Evolutionary conservation across 2,113 vertebrate genomes (phyloP).

Genomic region (Podarcis raffonei): DNA sequence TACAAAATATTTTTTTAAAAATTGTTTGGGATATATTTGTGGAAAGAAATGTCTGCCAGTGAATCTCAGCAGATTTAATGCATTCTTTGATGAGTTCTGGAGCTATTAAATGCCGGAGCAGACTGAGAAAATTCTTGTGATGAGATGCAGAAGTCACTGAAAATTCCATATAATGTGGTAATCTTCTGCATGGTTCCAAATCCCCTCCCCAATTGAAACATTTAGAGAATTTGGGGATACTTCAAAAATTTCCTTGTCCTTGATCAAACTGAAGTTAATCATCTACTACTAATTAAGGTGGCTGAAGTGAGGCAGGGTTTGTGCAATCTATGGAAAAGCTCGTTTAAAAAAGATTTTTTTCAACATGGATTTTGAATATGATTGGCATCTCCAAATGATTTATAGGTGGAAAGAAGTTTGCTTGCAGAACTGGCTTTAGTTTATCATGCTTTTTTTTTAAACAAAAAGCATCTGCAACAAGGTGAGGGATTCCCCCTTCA

Average conservation of each 20-base stretch:
- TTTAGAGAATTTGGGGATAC: slow-evolving; percentile 50
- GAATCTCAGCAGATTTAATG: slow-evolving; percentile 16
- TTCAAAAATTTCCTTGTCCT: slow-evolving; percentile 54
- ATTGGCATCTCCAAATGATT: background rate
- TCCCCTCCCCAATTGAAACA: background rate
- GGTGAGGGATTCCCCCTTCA: background rate
- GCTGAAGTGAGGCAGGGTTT: slow-evolving; percentile 52
- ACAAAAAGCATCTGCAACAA: background rate
- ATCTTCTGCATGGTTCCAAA: slow-evolving; percentile 48
- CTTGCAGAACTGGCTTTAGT: background rate
- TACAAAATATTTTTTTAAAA: background rate
- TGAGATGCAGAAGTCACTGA: slow-evolving; percentile 3
- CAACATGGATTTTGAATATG: background rate
- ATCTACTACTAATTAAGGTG: slow-evolving; percentile 39
- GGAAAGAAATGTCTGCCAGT: slow-evolving; percentile 26
- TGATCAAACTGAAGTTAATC: slow-evolving; percentile 37
- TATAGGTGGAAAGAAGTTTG: background rate
- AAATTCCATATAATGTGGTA: slow-evolving; percentile 20
- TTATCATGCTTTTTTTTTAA: background rate
- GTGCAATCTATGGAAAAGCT: slow-evolving; percentile 22
- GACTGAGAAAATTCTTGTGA: background rate
- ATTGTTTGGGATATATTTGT: slow-evolving; percentile 10
- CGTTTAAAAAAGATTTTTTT: background rate
- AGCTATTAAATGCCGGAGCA: background rate
- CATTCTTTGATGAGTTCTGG: slow-evolving; percentile 25